phyloP scores from a whole-genome alignment of 2,113 vertebrate genomes.

The Scortum barcoo region DNA sequence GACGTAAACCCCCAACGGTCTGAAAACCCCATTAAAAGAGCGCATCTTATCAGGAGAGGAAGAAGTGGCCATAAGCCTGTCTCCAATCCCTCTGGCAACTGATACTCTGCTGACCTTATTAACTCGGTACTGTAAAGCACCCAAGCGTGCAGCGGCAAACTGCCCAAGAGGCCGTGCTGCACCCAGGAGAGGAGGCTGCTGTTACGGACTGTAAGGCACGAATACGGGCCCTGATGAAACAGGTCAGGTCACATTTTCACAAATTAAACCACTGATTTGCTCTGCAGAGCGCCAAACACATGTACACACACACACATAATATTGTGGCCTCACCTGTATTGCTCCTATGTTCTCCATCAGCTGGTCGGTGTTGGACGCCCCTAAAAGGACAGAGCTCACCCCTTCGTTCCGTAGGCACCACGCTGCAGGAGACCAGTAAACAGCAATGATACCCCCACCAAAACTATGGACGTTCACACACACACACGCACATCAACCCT shows the following conservation, averaged over 20 bases:
- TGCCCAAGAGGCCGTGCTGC: constrained; percentile 65
- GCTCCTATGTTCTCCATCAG: constrained; percentile 99
- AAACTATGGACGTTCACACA: neutral
- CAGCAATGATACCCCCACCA: constrained; percentile 64
- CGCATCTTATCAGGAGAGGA: constrained; percentile 70
- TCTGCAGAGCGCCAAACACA: neutral
- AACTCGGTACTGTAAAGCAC: constrained; percentile 72
- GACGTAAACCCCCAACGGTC: constrained; percentile 50
- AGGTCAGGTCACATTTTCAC: constrained; percentile 39
- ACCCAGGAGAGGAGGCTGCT: constrained; percentile 54
- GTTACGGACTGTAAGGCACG: constrained; percentile 24
- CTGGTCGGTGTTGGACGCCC: constrained; percentile 96
- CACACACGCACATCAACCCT: constrained; percentile 8
- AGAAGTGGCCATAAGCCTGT: constrained; percentile 48
- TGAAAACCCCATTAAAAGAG: constrained; percentile 73
- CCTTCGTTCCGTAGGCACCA: constrained; percentile 99
- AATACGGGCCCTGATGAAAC: constrained; percentile 25
- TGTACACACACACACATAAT: neutral
- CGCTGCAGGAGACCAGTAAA: constrained; percentile 86
- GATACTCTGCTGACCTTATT: constrained; percentile 79
- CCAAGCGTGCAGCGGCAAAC: constrained; percentile 67
- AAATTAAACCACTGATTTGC: constrained; percentile 16
- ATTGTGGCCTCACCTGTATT: constrained; percentile 90
- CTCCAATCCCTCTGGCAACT: constrained; percentile 62
- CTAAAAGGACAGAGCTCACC: constrained; percentile 96